A percentile compares a stretch with the other conserved stretches of the same genome.
These are phyloP conservation scores for Bombus ignitus DNA, from an alignment of 1,140 invertebrate genomes.

Conservation along the genomic window DNA sequence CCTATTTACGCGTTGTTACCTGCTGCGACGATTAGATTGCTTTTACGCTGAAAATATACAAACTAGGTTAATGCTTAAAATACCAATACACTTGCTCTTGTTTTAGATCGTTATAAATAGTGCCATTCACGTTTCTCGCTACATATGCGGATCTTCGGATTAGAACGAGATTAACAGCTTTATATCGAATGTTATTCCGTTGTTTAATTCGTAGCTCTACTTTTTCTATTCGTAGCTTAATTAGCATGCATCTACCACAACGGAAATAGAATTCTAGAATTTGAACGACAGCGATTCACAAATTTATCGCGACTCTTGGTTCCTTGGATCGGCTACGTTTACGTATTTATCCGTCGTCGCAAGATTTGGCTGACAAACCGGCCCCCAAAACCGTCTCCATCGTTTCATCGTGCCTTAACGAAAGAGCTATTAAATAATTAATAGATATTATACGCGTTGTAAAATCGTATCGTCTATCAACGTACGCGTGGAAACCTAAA, in stretches of 20 bases:
- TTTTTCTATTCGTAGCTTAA: too few relatives aligned
- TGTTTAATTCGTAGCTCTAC: too few relatives aligned
- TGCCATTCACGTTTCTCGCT: neutral
- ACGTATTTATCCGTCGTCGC: neutral
- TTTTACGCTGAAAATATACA: neutral
- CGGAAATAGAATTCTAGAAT: too few relatives aligned
- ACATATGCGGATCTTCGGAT: neutral
- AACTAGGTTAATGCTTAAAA: constrained; percentile 15
- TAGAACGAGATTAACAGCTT: neutral
- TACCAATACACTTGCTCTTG: neutral
- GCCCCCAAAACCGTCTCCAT: neutral
- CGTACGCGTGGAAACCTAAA: neutral
- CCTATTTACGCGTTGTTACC: neutral
- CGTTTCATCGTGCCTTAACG: too few relatives aligned
- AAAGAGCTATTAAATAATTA: neutral
- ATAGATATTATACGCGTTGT: neutral
- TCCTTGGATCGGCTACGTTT: too few relatives aligned
- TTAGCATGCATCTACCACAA: neutral
- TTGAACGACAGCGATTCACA: too few relatives aligned
- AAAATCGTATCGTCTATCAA: neutral
- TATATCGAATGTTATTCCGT: too few relatives aligned
- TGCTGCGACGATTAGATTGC: neutral
- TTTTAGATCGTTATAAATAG: constrained; percentile 7
- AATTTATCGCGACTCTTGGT: too few relatives aligned
- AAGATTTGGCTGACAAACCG: neutral